Conservation (phyloP, 2,113 vertebrate genomes). For the Poeciliopsis retropinna region DNA sequence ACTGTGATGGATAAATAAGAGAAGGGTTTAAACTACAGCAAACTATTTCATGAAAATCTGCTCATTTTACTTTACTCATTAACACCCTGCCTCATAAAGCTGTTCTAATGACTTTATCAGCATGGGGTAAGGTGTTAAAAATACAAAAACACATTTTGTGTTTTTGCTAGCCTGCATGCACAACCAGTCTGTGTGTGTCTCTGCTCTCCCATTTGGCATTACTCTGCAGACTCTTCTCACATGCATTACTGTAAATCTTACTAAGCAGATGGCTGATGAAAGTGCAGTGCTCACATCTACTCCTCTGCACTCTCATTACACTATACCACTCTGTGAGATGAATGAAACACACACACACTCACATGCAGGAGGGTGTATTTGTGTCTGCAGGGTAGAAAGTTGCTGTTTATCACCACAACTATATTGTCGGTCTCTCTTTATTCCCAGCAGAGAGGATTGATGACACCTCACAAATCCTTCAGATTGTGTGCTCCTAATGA, state of each 20-base stretch:
- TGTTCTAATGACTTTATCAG: conserved; percentile 7
- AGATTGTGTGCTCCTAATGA: conserved; percentile 9
- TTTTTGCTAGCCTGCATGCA: conserved; percentile 2
- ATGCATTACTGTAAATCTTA: conserved; percentile 45
- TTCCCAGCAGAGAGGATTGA: conserved; percentile 29
- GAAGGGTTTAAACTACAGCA: neutral
- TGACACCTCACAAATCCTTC: conserved; percentile 15
- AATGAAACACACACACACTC: conserved; percentile 32
- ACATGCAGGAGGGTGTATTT: conserved; percentile 2
- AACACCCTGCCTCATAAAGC: conserved; percentile 1
- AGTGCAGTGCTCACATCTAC: conserved; percentile 38
- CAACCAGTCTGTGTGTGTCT: conserved; percentile 10
- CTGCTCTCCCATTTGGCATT: conserved; percentile 20
- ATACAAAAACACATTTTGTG: neutral
- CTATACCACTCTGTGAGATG: conserved; percentile 43
- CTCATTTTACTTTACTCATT: neutral
- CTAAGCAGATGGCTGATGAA: conserved; percentile 60
- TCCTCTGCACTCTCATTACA: conserved; percentile 43
- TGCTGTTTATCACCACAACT: conserved; percentile 44
- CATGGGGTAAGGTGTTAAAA: conserved; percentile 15
- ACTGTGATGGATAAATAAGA: conserved; percentile 27
- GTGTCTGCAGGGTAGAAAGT: conserved; percentile 22
- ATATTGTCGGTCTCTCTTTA: neutral
- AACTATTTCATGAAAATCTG: conserved; percentile 16
- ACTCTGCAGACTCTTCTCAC: conserved; percentile 24